Base-by-base conservation (phyloP, 2,797 vertebrate species). In the Buphagus erythrorhynchus region DNA sequence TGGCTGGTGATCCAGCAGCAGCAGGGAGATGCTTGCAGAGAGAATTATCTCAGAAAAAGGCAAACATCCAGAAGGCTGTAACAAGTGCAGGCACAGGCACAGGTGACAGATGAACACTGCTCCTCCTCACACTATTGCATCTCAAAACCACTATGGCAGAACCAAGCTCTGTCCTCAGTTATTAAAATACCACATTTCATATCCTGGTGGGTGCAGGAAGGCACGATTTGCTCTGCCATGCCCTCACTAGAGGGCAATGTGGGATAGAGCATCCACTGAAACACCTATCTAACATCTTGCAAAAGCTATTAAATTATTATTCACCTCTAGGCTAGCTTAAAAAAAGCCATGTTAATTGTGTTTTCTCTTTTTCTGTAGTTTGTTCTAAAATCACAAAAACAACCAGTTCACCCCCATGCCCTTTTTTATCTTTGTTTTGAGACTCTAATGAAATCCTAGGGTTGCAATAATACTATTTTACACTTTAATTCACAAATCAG, bases 201-300 rank as follows among this genome's bases (percentile, higher is more conserved):
- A 29, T 5, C 16, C 35, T 9, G 35, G 13, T 5, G 14, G n/a
- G 48, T 61, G 42, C 21, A 26, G 43, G 29, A 61, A 84, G 13
- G 33, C 6, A 14, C 3, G 2, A 22, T 11, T 57, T 33, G 11
- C 40, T 94, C 67, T 63, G 63, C 17, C 26, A 6, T 10, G 57
- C 62, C 29, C 57, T 95, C 97, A 17, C 97, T 94, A 98, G 97
- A 98, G 96, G 96, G 96, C 69, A 93, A 93, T 97, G 87, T 85
- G 81, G 79, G 94, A 95, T 73, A 92, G 95, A 89, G 67, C 51
- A 95, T 51, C 40, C 52, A 16, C 62, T 12, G 18, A 80, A 28
- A 38, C 3, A 1, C 17, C 16, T 55, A 57, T 8, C 46, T 38
- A 29, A 73, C 45, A 40, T 76, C n/a, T 61, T 29, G 45, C 20